Conservation (phyloP, 1,140 invertebrate species). For the Cydia amplana region DNA sequence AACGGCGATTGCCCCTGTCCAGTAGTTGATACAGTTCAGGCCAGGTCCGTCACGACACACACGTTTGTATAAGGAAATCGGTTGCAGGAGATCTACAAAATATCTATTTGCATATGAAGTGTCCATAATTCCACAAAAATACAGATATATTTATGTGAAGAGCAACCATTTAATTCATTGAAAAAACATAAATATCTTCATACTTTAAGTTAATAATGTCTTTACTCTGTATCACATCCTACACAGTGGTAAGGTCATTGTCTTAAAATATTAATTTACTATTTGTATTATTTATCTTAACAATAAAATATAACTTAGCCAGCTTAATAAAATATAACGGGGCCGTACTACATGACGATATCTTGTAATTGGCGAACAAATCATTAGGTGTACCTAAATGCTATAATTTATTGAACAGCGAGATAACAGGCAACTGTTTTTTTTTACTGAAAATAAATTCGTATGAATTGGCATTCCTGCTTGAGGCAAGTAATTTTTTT, state of each 20-base stretch:
- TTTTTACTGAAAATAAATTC: not conserved
- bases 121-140: not conserved
- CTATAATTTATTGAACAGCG: not conserved
- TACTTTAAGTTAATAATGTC: not conserved
- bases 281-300: too few species aligned
- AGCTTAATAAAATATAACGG: not conserved
- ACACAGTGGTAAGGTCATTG: too few species aligned
- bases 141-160: too few species aligned
- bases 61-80: not conserved
- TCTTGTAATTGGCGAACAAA: not conserved
- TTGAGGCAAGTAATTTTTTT: not conserved
- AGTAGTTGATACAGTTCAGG: not conserved
- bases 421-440: not conserved
- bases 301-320: too few species aligned
- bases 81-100: not conserved
- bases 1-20: constrained; percentile 1
- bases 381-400: not conserved
- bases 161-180: too few species aligned
- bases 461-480: not conserved
- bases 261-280: not conserved
- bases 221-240: not conserved
- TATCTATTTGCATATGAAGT: not conserved
- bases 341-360: not conserved
- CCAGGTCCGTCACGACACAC: not conserved
- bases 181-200: too few species aligned